Evolutionary conservation across 2,797 vertebrate genomes (phyloP), one percentile per base, ranked within the genome.

Genomic region (Tragopan temminckii): DNA sequence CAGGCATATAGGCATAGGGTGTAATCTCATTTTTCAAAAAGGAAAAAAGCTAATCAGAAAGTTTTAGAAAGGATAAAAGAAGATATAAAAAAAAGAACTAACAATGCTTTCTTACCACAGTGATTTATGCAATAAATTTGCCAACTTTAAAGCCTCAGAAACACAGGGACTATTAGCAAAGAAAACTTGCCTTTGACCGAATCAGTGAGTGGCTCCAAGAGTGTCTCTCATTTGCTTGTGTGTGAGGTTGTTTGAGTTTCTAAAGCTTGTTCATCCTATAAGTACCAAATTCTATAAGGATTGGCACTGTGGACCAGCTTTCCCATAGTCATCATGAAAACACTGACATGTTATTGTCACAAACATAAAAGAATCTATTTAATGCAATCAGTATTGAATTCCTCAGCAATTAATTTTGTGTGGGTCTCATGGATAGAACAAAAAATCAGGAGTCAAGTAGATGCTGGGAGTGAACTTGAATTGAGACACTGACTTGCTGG

Each of bases 401-500:
- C 13, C n/a, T 27, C 24, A 63, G 40, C 79, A 75, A 81, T 94
- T 96, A 94, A 88, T 94, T 95, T 87, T 0, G 10, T 3, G 24
- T 89, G 74, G 24, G 58, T 88, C 72, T 88, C 25, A 7, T 84
- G 57, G 40, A 45, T 35, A 64, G 79, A 88, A 93, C 46, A 79
- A 94, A 95, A 76, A 66, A 46, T 75, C 52, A 68, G 24, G 74
- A 95, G 58, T 91, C 84, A 88, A 94, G n/a, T 62, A 78, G 81
- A 89, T 94, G 61, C 62, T 86, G 42, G 19, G n/a, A 42, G 24
- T 92, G 82, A 88, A 52, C 84, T 71, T 92, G 76, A 91, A 96
- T 77, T 45, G 71, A 90, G 31, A 38, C 50, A 92, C 8, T 90
- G 63, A 95, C 63, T 91, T 78, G 81, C 18, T 87, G 67, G 24